Percentiles rank a stretch among this genome's conserved stretches.
Evolutionary conservation across 1,140 invertebrate species (phyloP).

Genomic region (Zophobas morio): DNA sequence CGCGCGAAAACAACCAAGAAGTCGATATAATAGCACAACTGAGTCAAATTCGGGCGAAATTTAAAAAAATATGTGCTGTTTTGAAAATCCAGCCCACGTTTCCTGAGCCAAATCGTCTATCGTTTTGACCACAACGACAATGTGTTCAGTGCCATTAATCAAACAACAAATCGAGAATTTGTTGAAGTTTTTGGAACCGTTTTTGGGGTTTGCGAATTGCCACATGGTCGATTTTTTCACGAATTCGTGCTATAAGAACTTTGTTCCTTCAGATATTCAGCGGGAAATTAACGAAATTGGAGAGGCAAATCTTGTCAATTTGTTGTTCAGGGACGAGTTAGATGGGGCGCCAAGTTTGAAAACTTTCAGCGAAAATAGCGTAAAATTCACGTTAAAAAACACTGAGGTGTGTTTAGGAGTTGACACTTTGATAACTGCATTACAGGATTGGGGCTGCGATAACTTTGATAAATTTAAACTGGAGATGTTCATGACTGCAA

Average conservation of each 20-base stretch:
- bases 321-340: slow-evolving; percentile 66
- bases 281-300: slow-evolving; percentile 69
- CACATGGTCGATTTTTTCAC: slow-evolving; percentile 89
- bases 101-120: slow-evolving; percentile 70
- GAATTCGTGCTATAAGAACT: slow-evolving; percentile 76
- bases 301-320: slow-evolving; percentile 65
- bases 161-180: slow-evolving; percentile 71
- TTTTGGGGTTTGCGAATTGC: slow-evolving; percentile 78
- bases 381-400: slow-evolving; percentile 65
- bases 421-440: slow-evolving; percentile 66
- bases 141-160: slow-evolving; percentile 43
- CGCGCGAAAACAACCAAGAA: slow-evolving; percentile 74
- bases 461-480: slow-evolving; percentile 60
- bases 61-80: slow-evolving; percentile 77
- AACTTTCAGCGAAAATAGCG: slow-evolving; percentile 63
- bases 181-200: slow-evolving; percentile 72
- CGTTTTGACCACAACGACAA: slow-evolving; percentile 67
- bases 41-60: slow-evolving; percentile 77
- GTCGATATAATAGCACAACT: slow-evolving; percentile 75
- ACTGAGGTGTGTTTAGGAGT: slow-evolving; percentile 67
- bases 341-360: slow-evolving; percentile 52
- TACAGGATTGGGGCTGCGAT: slow-evolving; percentile 63
- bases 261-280: slow-evolving; percentile 72
- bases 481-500: slow-evolving; percentile 82
- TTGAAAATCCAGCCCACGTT: slow-evolving; percentile 73